These are phyloP conservation scores for Nephrotoma appendiculata DNA, from an alignment of 2,888 invertebrate species.

Conservation along the genomic window DNA sequence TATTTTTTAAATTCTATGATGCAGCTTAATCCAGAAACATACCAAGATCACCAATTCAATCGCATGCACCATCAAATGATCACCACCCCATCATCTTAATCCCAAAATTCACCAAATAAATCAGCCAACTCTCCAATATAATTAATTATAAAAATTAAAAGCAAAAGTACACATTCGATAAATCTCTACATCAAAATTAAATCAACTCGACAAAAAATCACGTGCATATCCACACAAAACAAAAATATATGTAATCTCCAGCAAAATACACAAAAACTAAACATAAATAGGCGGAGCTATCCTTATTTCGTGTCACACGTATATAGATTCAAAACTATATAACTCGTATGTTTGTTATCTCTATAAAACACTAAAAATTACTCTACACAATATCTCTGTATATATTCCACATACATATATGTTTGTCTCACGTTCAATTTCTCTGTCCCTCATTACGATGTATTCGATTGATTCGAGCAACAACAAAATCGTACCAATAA, in stretches of 20 bases:
- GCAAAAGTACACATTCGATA: not conserved
- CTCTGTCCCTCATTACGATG: not conserved
- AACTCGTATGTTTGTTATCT: not conserved
- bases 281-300: not conserved
- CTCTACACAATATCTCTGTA: not conserved
- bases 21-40: too few species aligned
- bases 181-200: not conserved
- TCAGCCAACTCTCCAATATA: not conserved
- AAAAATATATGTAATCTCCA: not conserved
- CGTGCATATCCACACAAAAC: not conserved
- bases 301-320: not conserved
- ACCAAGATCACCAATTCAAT: too few species aligned
- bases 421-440: not conserved
- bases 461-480: not conserved
- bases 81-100: not conserved
- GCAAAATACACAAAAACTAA: not conserved
- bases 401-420: not conserved
- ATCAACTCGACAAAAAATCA: not conserved
- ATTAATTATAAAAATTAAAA: not conserved
- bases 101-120: not conserved
- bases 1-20: too few species aligned
- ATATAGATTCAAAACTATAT: not conserved
- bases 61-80: too few species aligned
- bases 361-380: not conserved
- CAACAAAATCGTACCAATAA: not conserved